Evolutionary conservation across 2,113 vertebrate species (phyloP).

Genomic region (Antigone vipio): DNA sequence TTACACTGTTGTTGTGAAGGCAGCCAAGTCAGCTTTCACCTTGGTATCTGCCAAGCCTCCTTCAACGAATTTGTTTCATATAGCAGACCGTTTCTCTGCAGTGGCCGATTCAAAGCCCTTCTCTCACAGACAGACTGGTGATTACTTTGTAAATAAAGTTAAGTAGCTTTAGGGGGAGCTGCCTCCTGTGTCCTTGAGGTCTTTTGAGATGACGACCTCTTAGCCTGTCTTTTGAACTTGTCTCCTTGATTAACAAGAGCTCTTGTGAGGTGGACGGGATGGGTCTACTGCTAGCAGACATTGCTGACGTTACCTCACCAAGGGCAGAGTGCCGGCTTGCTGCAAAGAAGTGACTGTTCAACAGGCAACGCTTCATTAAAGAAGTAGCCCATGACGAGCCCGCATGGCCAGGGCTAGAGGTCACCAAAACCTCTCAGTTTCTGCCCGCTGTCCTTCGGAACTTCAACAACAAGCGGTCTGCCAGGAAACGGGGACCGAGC

Average conservation of each 20-base stretch:
- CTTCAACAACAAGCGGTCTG: no score
- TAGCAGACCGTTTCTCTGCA: background rate
- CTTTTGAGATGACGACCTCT: background rate
- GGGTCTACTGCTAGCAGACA: background rate
- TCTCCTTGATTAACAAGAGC: background rate
- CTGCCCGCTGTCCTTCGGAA: no score
- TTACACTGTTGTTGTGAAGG: background rate
- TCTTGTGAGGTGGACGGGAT: accelerated
- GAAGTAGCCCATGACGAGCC: accelerated
- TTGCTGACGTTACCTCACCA: background rate
- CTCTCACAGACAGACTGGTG: accelerated
- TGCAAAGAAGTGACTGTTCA: background rate
- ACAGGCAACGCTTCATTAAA: background rate
- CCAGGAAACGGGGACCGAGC: accelerated
- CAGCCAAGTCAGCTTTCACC: background rate
- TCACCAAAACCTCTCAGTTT: accelerated
- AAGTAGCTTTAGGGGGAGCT: background rate
- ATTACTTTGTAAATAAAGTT: background rate
- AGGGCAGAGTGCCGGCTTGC: background rate
- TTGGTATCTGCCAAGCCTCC: background rate
- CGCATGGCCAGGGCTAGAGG: background rate
- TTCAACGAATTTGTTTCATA: background rate
- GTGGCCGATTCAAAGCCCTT: background rate
- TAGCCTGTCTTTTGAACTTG: background rate
- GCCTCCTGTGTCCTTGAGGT: background rate